These are phyloP conservation scores for Hyphantria cunea DNA, from an alignment of 1,140 invertebrate species.

Conservation along the genomic window DNA sequence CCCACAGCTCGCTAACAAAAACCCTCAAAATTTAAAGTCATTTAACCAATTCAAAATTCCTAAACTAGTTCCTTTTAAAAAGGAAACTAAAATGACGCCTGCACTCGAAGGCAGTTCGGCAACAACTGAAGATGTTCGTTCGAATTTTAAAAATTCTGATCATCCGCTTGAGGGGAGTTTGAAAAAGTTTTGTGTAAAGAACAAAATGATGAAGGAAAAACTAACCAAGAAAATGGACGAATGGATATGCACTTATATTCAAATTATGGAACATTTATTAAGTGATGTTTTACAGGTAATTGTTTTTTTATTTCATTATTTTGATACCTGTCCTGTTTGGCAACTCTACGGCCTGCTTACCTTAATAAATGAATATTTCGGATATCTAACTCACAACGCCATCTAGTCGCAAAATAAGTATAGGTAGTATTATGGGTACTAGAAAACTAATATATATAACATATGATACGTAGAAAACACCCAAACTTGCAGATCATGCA, in stretches of 20 bases:
- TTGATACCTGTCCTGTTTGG: too few relatives aligned
- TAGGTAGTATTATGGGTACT: too few relatives aligned
- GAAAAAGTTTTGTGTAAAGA: conserved; percentile 38
- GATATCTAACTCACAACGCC: too few relatives aligned
- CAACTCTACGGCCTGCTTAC: too few relatives aligned
- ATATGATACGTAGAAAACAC: too few relatives aligned
- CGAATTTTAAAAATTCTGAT: not conserved
- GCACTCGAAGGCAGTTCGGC: not conserved
- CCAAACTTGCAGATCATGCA: too few relatives aligned
- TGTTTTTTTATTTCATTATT: not conserved
- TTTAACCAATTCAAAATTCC: not conserved
- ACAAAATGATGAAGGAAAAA: conserved; percentile 30
- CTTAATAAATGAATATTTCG: too few relatives aligned
- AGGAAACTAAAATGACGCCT: not conserved
- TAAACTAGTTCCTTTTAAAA: not conserved
- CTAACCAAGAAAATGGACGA: conserved; percentile 43
- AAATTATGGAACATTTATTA: conserved; percentile 52
- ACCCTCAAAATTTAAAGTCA: not conserved
- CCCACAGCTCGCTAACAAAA: not conserved
- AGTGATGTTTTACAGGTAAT: conserved; percentile 39
- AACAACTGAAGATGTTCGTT: not conserved
- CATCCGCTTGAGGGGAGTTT: conserved; percentile 26
- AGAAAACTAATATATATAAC: too few relatives aligned
- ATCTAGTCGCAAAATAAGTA: too few relatives aligned
- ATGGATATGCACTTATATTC: conserved; percentile 47